A percentile compares a stretch with the other conserved stretches of the same genome.
phyloP scores from a whole-genome alignment of 2,113 vertebrate species.

The Urocolius indicus region DNA sequence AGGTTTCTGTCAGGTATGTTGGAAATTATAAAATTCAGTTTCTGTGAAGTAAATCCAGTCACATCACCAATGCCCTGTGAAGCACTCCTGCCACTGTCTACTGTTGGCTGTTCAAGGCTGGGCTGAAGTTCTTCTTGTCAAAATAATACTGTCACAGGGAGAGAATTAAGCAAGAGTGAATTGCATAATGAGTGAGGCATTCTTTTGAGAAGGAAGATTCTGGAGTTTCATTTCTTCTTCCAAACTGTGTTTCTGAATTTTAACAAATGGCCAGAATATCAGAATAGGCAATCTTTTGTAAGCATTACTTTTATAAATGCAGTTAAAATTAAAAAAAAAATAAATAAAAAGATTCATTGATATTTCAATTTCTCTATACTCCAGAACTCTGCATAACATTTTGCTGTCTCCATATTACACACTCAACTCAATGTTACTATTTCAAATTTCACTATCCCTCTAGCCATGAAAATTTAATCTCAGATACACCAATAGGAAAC shows the following conservation, averaged over 20 bases:
- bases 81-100: neutral
- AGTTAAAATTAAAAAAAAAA: neutral
- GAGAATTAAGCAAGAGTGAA: neutral
- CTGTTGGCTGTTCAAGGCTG: neutral
- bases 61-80: neutral
- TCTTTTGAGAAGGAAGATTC: neutral
- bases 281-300: neutral
- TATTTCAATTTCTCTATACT: neutral
- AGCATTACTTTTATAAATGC: neutral
- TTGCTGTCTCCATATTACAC: neutral
- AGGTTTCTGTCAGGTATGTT: neutral
- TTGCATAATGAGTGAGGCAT: neutral
- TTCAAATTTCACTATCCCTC: neutral
- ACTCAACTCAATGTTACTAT: neutral
- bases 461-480: neutral
- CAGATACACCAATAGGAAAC: neutral
- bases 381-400: neutral
- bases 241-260: neutral
- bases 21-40: neutral
- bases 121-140: neutral
- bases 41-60: neutral
- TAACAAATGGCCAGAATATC: neutral
- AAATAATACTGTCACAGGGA: neutral
- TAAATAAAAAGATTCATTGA: neutral
- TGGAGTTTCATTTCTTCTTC: neutral